phyloP scores from a whole-genome alignment of 2,797 vertebrate species.

The Diplodus puntazzo region DNA sequence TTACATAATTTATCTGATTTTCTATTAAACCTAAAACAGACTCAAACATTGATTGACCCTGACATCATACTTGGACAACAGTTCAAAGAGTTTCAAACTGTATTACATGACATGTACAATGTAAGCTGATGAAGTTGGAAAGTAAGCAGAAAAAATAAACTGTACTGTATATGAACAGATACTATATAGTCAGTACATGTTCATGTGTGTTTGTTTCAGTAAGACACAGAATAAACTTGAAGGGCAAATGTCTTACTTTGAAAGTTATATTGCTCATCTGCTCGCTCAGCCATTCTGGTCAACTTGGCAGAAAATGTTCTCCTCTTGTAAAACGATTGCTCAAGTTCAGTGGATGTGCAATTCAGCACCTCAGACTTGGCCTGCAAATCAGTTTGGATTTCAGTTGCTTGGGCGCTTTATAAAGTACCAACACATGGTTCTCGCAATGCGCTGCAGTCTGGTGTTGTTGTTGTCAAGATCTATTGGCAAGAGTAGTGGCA shows the following conservation, averaged over 20 bases:
- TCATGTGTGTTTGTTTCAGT: background rate
- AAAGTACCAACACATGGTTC: slow-evolving; percentile 51
- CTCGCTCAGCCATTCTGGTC: background rate
- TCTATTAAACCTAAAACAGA: too few species aligned
- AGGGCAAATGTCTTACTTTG: background rate
- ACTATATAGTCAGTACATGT: too few species aligned
- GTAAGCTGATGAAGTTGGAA: background rate
- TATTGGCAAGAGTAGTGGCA: slow-evolving; percentile 23
- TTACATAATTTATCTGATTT: too few species aligned
- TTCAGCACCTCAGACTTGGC: slow-evolving; percentile 25
- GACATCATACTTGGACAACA: background rate
- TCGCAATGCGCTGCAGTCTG: slow-evolving; percentile 22
- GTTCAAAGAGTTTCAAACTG: background rate
- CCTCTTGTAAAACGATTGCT: background rate
- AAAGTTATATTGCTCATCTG: slow-evolving; percentile 5
- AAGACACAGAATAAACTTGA: background rate
- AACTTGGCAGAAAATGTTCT: slow-evolving; percentile 2
- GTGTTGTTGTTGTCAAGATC: slow-evolving; percentile 39
- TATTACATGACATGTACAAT: background rate
- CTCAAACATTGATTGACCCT: too few species aligned
- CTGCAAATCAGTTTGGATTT: slow-evolving; percentile 27
- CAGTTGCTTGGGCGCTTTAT: slow-evolving; percentile 13
- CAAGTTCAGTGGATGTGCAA: slow-evolving; percentile 23
- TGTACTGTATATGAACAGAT: background rate
- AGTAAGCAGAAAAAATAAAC: background rate